phyloP scores from a whole-genome alignment of 2,113 vertebrate genomes.

The Lucifuga dentata region DNA sequence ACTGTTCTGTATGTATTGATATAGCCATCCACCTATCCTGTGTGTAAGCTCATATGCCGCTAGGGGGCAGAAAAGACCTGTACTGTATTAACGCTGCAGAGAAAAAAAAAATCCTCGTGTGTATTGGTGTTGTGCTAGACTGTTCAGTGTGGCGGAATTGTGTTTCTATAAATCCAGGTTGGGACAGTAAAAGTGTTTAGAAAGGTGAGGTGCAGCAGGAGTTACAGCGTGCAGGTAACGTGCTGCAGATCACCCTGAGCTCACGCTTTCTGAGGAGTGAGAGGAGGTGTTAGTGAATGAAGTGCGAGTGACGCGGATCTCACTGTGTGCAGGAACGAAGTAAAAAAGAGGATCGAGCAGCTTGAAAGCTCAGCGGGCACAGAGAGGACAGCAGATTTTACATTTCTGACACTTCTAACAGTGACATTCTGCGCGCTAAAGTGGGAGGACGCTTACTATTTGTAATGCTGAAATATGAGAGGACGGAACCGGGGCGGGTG shows the following conservation, averaged over 20 bases:
- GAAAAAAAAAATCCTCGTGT: conserved; percentile 9
- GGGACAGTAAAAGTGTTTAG: too few relatives aligned
- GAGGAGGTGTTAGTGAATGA: conserved; percentile 52
- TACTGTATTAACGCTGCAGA: too few relatives aligned
- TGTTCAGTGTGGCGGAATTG: not conserved
- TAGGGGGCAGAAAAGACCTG: conserved; percentile 53
- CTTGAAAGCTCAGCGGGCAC: too few relatives aligned
- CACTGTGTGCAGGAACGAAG: conserved; percentile 44
- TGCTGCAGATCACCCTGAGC: not conserved
- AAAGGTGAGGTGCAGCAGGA: not conserved
- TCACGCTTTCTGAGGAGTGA: conserved; percentile 38
- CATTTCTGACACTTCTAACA: conserved; percentile 46
- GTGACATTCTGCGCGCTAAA: conserved; percentile 58
- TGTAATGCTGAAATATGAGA: conserved; percentile 84
- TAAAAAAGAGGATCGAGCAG: conserved; percentile 27
- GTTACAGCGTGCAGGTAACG: conserved; percentile 23
- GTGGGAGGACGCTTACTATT: conserved; percentile 78
- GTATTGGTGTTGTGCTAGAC: not conserved
- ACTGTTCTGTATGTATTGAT: not conserved
- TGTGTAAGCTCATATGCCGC: conserved; percentile 14
- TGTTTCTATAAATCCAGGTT: too few relatives aligned
- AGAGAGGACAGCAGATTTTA: conserved; percentile 19
- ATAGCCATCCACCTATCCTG: too few relatives aligned
- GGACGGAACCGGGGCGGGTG: conserved; percentile 79
- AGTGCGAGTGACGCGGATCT: conserved; percentile 45